Evolutionary conservation across 2,797 vertebrate genomes (phyloP).

Genomic region (Tokudaia muenninki): DNA sequence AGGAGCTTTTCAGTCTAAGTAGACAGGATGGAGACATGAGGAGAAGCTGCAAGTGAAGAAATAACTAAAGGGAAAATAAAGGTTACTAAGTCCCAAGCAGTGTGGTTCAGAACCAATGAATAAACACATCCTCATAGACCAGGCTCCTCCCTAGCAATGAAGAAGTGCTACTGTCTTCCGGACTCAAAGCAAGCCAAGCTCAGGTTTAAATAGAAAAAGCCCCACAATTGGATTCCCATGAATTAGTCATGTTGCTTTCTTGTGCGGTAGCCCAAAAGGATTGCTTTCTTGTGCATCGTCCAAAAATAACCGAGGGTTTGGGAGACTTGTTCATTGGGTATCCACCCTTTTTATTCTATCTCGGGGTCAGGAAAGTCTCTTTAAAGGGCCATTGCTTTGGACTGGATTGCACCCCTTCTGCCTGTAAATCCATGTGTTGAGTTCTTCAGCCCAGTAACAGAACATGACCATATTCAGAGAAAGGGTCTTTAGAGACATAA

Average conservation of each 20-base stretch:
- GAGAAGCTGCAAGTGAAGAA: background rate
- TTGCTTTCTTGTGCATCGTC: background rate
- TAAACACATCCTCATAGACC: background rate
- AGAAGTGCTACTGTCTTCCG: background rate
- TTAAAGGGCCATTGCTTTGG: background rate
- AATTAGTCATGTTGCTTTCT: background rate
- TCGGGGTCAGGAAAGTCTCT: background rate
- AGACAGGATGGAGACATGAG: background rate
- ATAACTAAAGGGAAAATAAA: background rate
- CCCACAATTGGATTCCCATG: background rate
- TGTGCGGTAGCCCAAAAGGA: background rate
- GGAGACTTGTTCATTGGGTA: background rate
- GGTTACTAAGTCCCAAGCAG: background rate
- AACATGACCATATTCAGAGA: background rate
- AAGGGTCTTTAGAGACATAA: background rate
- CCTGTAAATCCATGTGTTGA: background rate
- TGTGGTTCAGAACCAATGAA: background rate
- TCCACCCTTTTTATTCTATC: background rate
- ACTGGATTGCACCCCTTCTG: background rate
- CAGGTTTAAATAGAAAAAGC: background rate
- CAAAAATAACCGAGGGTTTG: background rate
- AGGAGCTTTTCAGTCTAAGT: background rate
- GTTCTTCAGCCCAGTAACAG: background rate
- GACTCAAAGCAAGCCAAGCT: background rate
- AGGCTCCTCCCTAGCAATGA: background rate